These are phyloP conservation scores for Bettongia penicillata DNA, from an alignment of 2,113 vertebrate genomes.

Conservation along the genomic window DNA sequence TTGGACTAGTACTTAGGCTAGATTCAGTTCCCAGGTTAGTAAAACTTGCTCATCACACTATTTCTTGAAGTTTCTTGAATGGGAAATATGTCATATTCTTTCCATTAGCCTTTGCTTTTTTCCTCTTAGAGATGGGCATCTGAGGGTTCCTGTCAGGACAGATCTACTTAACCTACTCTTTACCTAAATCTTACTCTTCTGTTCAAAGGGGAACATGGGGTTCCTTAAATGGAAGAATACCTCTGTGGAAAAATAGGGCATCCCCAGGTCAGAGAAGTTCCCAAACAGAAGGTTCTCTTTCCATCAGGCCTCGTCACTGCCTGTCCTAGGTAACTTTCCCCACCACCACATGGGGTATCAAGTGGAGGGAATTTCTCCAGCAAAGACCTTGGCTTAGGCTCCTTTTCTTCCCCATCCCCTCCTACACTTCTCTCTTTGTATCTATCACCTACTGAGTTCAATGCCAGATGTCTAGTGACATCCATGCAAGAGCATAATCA, in stretches of 20 bases:
- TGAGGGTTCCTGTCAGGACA: neutral
- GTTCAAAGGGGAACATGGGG: neutral
- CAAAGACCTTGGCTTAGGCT: neutral
- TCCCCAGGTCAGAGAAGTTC: constrained; percentile 59
- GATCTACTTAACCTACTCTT: neutral
- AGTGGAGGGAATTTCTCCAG: constrained; percentile 12
- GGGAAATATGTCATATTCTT: constrained; percentile 43
- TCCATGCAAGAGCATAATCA: neutral
- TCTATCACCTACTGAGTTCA: neutral
- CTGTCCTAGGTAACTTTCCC: constrained; percentile 26
- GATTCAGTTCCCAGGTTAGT: neutral
- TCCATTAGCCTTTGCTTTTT: neutral
- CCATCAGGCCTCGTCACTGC: constrained; percentile 31
- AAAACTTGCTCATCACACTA: neutral
- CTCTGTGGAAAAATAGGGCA: constrained; percentile 41
- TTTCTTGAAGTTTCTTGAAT: neutral
- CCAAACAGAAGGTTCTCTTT: constrained; percentile 40
- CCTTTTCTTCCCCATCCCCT: neutral
- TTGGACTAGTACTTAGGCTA: neutral
- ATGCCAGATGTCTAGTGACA: neutral
- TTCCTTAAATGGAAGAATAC: constrained; percentile 31
- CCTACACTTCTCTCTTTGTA: neutral
- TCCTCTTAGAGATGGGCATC: neutral
- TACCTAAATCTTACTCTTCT: neutral
- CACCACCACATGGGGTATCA: neutral